Conservation (phyloP, 2,113 vertebrate species). For the Eublepharis macularius region DNA sequence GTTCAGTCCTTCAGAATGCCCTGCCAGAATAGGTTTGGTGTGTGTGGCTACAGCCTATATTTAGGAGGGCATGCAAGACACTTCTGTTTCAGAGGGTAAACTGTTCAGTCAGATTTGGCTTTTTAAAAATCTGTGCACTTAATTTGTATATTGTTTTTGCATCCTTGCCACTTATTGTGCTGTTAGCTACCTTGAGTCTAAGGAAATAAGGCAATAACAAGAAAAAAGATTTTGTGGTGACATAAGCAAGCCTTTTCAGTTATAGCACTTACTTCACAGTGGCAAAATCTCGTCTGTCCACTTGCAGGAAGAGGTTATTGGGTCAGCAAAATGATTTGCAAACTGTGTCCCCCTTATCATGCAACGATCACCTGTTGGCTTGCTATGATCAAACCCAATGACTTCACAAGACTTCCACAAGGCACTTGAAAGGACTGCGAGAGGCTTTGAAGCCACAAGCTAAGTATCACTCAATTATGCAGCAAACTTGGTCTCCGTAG, state of each 20-base stretch:
- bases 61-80: too few species aligned
- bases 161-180: too few species aligned
- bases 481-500: background rate
- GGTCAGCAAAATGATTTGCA: background rate
- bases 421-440: background rate
- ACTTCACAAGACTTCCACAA: background rate
- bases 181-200: too few species aligned
- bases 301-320: background rate
- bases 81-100: too few species aligned
- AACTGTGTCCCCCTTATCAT: background rate
- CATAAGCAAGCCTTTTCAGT: background rate
- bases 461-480: background rate
- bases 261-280: background rate
- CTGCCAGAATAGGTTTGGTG: too few species aligned
- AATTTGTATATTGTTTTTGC: too few species aligned
- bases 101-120: too few species aligned
- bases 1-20: too few species aligned
- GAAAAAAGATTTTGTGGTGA: too few species aligned
- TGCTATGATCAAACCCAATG: background rate
- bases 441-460: background rate
- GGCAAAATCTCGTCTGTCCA: background rate
- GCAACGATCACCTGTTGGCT: rapidly evolving
- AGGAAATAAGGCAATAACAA: too few species aligned
- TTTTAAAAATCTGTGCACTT: too few species aligned
- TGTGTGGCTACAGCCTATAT: too few species aligned